A percentile compares a stretch with the other conserved stretches of the same genome.
Conservation (phyloP, 2,113 vertebrate genomes). For the Parotia lawesii region DNA sequence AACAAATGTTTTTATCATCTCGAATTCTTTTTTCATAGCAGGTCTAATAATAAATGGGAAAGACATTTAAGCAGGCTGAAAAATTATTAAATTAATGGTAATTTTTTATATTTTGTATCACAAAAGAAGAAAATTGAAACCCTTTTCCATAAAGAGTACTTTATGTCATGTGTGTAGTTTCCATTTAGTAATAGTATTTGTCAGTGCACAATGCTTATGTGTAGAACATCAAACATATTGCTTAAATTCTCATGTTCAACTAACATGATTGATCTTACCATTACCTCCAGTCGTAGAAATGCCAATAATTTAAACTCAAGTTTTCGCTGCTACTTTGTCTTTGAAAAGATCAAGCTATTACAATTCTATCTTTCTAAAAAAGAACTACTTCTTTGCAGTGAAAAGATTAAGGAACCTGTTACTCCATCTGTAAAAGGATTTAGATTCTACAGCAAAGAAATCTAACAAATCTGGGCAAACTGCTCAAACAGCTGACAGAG, state of each 20-base stretch:
- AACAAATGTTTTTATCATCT: neutral
- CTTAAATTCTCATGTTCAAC: neutral
- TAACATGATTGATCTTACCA: neutral
- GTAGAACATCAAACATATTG: neutral
- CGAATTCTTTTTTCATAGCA: neutral
- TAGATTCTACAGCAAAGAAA: neutral
- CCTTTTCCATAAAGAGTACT: neutral
- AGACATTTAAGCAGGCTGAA: neutral
- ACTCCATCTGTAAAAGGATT: neutral
- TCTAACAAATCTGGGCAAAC: neutral
- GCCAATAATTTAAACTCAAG: neutral
- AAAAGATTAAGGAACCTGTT: constrained; percentile 6
- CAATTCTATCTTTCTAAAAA: neutral
- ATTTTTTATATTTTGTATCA: neutral
- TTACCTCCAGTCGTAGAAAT: neutral
- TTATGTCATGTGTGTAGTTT: neutral
- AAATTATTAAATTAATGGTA: neutral
- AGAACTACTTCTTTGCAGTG: neutral
- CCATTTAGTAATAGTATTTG: neutral
- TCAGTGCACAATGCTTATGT: neutral
- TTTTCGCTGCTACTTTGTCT: neutral
- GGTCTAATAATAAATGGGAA: neutral
- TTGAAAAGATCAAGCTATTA: neutral
- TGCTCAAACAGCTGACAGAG: neutral
- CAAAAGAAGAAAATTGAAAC: neutral